A percentile compares a stretch with the other conserved stretches of the same genome.
Conservation (phyloP, 2,797 vertebrate species). For the Thaleichthys pacificus region DNA sequence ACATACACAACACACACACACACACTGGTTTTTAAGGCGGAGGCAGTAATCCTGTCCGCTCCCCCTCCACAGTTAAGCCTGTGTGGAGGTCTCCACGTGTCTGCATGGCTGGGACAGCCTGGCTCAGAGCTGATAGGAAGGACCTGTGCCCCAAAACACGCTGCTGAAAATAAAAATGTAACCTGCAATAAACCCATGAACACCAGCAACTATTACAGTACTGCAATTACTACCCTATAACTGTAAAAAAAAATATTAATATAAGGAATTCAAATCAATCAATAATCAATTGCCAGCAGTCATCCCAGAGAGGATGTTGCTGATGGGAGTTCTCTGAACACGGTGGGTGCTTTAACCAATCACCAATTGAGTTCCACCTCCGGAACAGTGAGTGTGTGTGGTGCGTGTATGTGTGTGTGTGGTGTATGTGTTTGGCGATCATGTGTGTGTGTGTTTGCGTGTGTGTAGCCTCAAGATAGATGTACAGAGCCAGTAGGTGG, state of each 20-base stretch:
- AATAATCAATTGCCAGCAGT: not conserved
- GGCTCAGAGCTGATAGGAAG: conserved; percentile 41
- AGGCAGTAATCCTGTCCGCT: conserved; percentile 42
- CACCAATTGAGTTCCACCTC: conserved; percentile 17
- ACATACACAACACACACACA: conserved; percentile 19
- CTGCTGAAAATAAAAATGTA: not conserved
- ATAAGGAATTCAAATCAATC: not conserved
- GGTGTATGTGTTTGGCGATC: not conserved
- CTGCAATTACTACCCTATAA: not conserved
- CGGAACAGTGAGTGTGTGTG: not conserved
- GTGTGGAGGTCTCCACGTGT: conserved; percentile 38
- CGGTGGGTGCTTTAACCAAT: not conserved
- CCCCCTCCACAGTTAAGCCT: conserved; percentile 49
- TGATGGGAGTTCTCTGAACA: not conserved
- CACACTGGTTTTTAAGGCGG: conserved; percentile 25
- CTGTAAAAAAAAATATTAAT: not conserved
- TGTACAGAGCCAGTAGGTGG: conserved; percentile 6
- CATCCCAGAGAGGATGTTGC: not conserved
- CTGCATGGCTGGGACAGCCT: conserved; percentile 30
- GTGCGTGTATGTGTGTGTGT: not conserved
- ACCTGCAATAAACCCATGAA: not conserved
- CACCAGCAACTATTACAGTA: no score
- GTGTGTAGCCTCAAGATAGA: not conserved
- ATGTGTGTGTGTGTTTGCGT: not conserved
- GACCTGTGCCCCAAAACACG: not conserved